A percentile compares a stretch with the other conserved stretches of the same genome.
These are phyloP conservation scores for Suricata suricatta DNA, from an alignment of 2,113 vertebrate species.

Conservation along the genomic window DNA sequence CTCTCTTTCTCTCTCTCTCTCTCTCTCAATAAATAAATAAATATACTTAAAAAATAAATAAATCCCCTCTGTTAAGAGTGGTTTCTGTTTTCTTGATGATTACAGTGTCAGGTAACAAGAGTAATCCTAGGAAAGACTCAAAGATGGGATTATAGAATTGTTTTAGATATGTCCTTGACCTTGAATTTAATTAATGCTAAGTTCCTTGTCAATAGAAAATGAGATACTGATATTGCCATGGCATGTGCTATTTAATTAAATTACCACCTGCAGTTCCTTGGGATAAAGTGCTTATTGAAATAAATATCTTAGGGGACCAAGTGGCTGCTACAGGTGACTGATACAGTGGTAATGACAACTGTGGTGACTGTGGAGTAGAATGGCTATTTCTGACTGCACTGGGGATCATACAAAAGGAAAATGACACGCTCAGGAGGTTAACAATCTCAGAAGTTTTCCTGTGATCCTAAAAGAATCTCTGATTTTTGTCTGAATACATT, in stretches of 20 bases:
- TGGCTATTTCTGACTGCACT: background rate
- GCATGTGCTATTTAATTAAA: background rate
- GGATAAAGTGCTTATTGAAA: background rate
- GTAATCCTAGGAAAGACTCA: background rate
- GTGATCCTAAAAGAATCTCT: background rate
- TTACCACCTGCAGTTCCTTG: background rate
- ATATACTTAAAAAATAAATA: background rate
- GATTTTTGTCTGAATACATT: background rate
- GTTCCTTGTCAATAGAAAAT: conserved; percentile 23
- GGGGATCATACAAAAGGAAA: background rate
- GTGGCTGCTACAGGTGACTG: background rate
- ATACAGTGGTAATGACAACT: background rate
- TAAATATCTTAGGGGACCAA: background rate
- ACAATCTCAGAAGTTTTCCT: background rate
- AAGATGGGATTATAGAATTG: conserved; percentile 14
- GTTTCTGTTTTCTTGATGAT: background rate
- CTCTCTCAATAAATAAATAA: too few relatives aligned
- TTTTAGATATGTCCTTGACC: conserved; percentile 18
- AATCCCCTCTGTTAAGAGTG: background rate
- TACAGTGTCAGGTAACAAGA: background rate
- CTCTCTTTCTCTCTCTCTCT: too few relatives aligned
- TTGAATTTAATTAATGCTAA: conserved; percentile 43
- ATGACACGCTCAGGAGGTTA: background rate
- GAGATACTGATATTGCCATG: background rate
- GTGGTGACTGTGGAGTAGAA: background rate